Conservation (phyloP, 2,888 invertebrate species). For the Melanotus villosus region DNA sequence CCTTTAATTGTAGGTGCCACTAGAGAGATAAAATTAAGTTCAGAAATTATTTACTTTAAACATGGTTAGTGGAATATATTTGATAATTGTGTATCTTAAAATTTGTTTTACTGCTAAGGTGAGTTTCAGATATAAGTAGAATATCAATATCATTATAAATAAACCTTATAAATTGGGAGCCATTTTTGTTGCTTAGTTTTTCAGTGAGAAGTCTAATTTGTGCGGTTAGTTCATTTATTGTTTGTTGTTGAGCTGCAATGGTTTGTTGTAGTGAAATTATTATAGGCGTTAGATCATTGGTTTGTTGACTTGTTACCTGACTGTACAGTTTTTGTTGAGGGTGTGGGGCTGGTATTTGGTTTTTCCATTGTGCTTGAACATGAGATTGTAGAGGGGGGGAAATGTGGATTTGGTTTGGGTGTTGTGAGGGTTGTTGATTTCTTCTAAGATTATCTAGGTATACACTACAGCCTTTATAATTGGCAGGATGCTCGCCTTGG, state of each 20-base stretch:
- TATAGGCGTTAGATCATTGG: not conserved
- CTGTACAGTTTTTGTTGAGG: not conserved
- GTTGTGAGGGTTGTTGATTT: not conserved
- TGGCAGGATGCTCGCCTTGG: not conserved
- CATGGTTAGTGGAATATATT: too few relatives aligned
- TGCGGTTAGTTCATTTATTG: not conserved
- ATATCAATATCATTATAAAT: too few relatives aligned
- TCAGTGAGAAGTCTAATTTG: not conserved
- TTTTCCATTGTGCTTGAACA: not conserved
- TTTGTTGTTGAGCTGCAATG: not conserved
- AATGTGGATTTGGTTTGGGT: not conserved
- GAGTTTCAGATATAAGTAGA: too few relatives aligned
- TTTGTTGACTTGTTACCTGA: not conserved
- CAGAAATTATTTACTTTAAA: too few relatives aligned
- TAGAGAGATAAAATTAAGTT: too few relatives aligned
- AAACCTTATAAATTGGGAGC: too few relatives aligned
- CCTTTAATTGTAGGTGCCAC: too few relatives aligned
- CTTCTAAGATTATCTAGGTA: conserved; percentile 13
- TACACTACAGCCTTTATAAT: conserved; percentile 18
- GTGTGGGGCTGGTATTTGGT: not conserved
- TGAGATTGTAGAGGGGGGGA: not conserved
- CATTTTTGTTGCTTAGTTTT: not conserved
- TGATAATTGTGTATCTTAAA: too few relatives aligned
- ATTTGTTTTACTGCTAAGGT: too few relatives aligned
- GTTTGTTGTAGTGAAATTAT: not conserved